A percentile compares a stretch with the other conserved stretches of the same genome.
Conservation (phyloP, 2,113 vertebrate species). For the Hydropotes inermis region DNA sequence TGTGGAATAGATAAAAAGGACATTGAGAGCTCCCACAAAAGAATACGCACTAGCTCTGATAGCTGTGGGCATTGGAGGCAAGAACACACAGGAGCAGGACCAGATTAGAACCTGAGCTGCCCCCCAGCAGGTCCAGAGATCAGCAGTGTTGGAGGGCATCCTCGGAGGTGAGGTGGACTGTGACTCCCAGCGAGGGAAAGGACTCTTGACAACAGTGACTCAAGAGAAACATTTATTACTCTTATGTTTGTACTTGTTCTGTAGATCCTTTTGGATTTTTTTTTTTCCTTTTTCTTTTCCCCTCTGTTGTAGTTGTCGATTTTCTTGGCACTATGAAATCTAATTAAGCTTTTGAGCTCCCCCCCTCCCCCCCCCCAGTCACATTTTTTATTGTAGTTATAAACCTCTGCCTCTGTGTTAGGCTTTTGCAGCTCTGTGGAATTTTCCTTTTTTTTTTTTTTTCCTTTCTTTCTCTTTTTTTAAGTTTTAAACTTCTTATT, state of each 20-base stretch:
- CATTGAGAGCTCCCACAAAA: not conserved
- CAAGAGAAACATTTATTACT: not conserved
- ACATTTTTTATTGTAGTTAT: not conserved
- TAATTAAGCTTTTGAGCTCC: not conserved
- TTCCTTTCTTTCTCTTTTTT: not conserved
- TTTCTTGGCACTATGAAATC: not conserved
- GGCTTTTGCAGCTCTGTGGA: not conserved
- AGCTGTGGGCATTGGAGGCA: not conserved
- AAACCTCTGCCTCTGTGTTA: not conserved
- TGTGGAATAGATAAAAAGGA: not conserved
- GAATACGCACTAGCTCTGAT: not conserved
- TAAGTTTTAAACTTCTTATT: not conserved
- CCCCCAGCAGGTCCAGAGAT: not conserved
- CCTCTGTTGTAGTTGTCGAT: not conserved
- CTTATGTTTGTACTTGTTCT: not conserved
- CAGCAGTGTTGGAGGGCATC: not conserved
- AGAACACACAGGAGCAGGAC: not conserved
- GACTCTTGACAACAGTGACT: not conserved
- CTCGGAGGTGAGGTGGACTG: not conserved
- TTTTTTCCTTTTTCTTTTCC: accelerated
- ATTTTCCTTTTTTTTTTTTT: not conserved
- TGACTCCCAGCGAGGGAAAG: not conserved
- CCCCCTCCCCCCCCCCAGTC: accelerated
- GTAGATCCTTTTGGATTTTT: not conserved
- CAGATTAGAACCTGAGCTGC: not conserved